Evolutionary conservation across 2,797 vertebrate species (phyloP), one percentile per base, ranked within the genome.

Genomic region (Sphenodon punctatus): DNA sequence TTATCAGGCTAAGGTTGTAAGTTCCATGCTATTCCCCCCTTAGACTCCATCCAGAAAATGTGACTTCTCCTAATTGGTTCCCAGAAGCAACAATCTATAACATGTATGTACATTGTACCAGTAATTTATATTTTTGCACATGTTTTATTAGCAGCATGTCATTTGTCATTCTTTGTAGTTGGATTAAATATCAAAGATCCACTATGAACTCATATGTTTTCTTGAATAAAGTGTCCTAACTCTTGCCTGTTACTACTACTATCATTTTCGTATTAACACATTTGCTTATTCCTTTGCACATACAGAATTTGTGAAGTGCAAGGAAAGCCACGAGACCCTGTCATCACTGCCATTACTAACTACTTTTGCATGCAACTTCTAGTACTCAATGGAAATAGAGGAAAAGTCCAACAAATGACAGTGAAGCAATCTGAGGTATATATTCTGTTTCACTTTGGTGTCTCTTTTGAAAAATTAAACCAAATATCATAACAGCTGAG

Each of bases 51-150:
- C 39, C 67, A 67, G 70, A 85, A 67, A 81, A 85, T 80, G 80
- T 55, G 70, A 30, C 68, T 67, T 77, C 78, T 80, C 77, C 68
- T 86, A 69, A 85, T 84, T 86, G 27, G 42, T 77, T 87, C 78
- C 77, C 86, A 69, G 78, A 42, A 68, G 78, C 77, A 85, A 23
- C 64, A 55, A 84, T 90, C 70, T 67, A 67, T 80, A 85, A 68
- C 39, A 68, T 66, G 60, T 73, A 85, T 77, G 69, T 76, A 71
- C 42, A 63, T 22, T 42, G n/a, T 27, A n/a, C 14, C 38, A 63
- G 39, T 5, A 75, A 19, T 63, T 75, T 56, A 27, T 3, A 84
- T 84, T 77, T 67, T 45, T 70, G 66, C 34, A 36, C 61, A 42
- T 55, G 51, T 69, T 59, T 79, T 38, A 34, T 66, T 34, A 36